Percentiles rank a stretch among this genome's conserved stretches.
These are phyloP conservation scores for Ivindomyrus marchei DNA, from an alignment of 2,113 vertebrate genomes.

Conservation along the genomic window DNA sequence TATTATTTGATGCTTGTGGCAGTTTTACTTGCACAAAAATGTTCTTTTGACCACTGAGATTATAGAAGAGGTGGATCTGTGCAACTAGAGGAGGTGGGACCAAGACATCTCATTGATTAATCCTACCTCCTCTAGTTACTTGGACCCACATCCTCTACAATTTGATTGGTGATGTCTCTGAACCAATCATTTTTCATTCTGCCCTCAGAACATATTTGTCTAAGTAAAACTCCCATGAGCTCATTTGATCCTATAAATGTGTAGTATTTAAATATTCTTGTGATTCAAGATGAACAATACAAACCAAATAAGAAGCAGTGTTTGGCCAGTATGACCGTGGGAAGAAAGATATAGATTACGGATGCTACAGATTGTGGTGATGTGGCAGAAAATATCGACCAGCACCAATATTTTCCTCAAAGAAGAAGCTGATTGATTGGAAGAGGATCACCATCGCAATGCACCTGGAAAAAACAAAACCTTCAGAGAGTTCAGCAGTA, in stretches of 20 bases:
- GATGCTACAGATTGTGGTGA: background rate
- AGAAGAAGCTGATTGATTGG: background rate
- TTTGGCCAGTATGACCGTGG: background rate
- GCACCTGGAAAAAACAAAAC: background rate
- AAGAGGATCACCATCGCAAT: background rate
- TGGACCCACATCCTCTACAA: too few species aligned
- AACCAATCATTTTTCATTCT: too few species aligned
- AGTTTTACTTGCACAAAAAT: background rate
- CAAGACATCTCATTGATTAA: too few species aligned
- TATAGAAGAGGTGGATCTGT: too few species aligned
- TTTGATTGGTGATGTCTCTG: too few species aligned
- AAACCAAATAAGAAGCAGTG: background rate
- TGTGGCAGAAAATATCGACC: background rate
- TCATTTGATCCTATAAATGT: background rate
- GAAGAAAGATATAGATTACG: background rate
- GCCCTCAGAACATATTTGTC: background rate
- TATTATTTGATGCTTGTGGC: background rate
- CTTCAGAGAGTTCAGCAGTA: background rate
- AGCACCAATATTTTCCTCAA: background rate
- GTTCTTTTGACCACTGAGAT: background rate
- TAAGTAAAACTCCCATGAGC: background rate
- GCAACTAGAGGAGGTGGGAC: too few species aligned
- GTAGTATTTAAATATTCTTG: background rate
- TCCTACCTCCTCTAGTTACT: too few species aligned
- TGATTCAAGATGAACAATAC: background rate